Evolutionary conservation across 2,113 vertebrate genomes (phyloP), one percentile per base, ranked within the genome.

Genomic region (Hiodon tergisus): DNA sequence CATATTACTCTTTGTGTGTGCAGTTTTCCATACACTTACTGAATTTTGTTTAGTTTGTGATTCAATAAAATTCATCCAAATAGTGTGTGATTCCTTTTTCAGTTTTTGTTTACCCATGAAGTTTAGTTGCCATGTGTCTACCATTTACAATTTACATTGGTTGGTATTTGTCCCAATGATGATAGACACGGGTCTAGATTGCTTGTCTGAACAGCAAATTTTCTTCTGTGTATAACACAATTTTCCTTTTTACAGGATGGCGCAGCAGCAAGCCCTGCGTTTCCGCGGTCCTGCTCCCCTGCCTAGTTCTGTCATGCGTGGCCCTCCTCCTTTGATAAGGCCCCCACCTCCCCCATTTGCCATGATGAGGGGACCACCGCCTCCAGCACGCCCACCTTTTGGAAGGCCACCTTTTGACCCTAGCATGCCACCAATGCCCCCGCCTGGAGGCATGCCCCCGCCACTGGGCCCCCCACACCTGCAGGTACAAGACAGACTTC

Each of bases 361-460:
- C 87, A 92, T 94, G 90, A 83, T 93, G 78, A 91, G 93, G 2
- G 93, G 93, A 6, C 93, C 94, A 4, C 91, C 93, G 0, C 93
- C 93, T 0, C 90, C 93, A 0, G 91, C 92, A 3, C 89, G 91
- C 48, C 91, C 92, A 8, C 93, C 93, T 0, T 94, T 94, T 6
- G 93, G 91, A 57, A 88, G 94, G 0, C 91, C 93, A 73, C 94
- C 94, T 0, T 94, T 94, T 67, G 94, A 95, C 75, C 93, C 93
- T 58, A 93, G 87, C 81, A 93, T 95, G 88, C 93, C 93, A 4
- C 94, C 92, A 0, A 94, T 94, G 87, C 92, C 93, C 3, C 93
- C 93, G 3, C 93, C 92, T 0, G 90, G 93, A 48, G 93, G 93
- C 50, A 91, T 94, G 76, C 93, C 92, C 76, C 93, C 93, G 0